A percentile compares a stretch with the other conserved stretches of the same genome.
phyloP scores from a whole-genome alignment of 1,140 invertebrate species.

The Neodiprion fabricii region DNA sequence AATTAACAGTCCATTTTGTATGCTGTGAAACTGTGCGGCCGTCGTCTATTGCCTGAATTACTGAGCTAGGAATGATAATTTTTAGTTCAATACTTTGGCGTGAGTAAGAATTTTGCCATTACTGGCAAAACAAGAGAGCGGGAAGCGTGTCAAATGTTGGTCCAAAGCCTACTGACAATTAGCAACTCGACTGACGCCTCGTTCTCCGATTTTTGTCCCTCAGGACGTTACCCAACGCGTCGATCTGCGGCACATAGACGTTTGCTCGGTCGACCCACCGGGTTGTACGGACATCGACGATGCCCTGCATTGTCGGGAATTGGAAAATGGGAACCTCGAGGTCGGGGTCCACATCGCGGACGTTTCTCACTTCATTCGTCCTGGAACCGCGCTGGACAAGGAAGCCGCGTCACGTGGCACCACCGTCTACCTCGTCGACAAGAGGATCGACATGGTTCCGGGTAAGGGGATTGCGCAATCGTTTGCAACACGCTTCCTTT shows the following conservation, averaged over 20 bases:
- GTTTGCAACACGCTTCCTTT: neutral
- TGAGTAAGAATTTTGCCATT: constrained; percentile 18
- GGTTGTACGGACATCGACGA: constrained; percentile 99
- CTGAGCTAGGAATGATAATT: neutral
- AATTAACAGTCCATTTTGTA: too few relatives aligned
- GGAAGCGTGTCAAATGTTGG: constrained; percentile 1
- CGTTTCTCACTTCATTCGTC: constrained; percentile 92
- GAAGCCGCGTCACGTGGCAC: constrained; percentile 87
- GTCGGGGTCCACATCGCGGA: constrained; percentile 97
- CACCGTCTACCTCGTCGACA: constrained; percentile 90
- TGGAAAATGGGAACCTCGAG: constrained; percentile 81
- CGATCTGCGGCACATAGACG: constrained; percentile 84
- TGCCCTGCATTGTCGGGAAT: constrained; percentile 86
- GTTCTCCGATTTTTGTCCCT: constrained; percentile 35
- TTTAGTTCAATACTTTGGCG: neutral
- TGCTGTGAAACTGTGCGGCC: too few relatives aligned
- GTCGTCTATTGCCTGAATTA: too few relatives aligned
- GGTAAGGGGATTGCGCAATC: constrained; percentile 55
- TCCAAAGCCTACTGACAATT: constrained; percentile 18
- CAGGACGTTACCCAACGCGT: constrained; percentile 81
- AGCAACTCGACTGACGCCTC: constrained; percentile 18
- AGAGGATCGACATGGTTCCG: constrained; percentile 89
- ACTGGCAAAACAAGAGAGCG: constrained; percentile 11
- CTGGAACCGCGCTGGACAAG: constrained; percentile 85
- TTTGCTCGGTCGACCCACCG: constrained; percentile 98